These are phyloP conservation scores for Porphyrio hochstetteri DNA, from an alignment of 2,113 vertebrate species.

Conservation along the genomic window DNA sequence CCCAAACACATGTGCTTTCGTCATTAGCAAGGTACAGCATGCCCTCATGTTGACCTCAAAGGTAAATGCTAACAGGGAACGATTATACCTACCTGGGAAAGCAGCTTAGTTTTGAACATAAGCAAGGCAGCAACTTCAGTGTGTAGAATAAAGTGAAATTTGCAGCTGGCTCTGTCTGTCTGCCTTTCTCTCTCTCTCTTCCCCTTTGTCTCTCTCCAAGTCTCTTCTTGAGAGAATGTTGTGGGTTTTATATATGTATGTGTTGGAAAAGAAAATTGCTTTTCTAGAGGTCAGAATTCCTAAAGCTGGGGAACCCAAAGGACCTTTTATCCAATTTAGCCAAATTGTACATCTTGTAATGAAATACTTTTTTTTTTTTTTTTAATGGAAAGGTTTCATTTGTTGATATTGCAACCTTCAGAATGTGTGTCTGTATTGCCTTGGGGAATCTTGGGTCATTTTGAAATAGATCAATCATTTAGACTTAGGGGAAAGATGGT, in stretches of 20 bases:
- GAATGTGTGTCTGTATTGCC: not conserved
- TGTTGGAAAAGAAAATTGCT: not conserved
- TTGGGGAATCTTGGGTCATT: not conserved
- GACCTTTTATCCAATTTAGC: slow-evolving; percentile 23
- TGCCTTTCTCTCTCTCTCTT: slow-evolving; percentile 47
- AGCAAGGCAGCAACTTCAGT: slow-evolving; percentile 36
- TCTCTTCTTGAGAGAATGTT: slow-evolving; percentile 44
- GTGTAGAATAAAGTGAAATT: slow-evolving; percentile 42
- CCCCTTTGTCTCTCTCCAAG: slow-evolving; percentile 42
- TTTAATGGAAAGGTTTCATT: slow-evolving; percentile 12
- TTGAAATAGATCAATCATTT: not conserved
- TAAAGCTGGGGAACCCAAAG: not conserved
- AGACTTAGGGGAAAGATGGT: not conserved
- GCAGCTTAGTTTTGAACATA: slow-evolving; percentile 52
- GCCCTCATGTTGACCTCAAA: slow-evolving; percentile 71
- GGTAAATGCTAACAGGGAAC: slow-evolving; percentile 66
- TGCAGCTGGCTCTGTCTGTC: slow-evolving; percentile 32
- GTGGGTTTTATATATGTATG: not conserved
- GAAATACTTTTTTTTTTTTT: not conserved
- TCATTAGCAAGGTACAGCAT: slow-evolving; percentile 73
- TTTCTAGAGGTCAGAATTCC: slow-evolving; percentile 20
- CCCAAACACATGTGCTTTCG: slow-evolving; percentile 70
- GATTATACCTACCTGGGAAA: slow-evolving; percentile 51
- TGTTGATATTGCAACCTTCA: slow-evolving; percentile 28
- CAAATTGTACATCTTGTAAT: not conserved